phyloP scores from a whole-genome alignment of 1,140 invertebrate species.

The Drosophila kohkoa region DNA sequence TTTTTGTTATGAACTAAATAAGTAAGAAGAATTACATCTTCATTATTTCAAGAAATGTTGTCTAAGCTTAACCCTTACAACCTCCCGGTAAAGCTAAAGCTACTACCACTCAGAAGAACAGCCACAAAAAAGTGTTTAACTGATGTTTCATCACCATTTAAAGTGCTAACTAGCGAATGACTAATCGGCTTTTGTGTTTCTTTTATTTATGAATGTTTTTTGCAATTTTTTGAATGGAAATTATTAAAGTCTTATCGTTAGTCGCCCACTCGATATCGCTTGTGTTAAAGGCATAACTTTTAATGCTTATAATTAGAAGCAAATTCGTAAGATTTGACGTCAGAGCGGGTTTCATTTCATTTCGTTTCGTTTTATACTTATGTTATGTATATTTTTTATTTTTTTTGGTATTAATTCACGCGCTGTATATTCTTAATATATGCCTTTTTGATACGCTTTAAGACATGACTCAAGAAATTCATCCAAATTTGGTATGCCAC shows the following conservation, averaged over 20 bases:
- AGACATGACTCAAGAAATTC: slow-evolving; percentile 39
- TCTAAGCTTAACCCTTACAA: no score
- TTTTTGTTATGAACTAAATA: no score
- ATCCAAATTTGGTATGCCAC: slow-evolving; percentile 35
- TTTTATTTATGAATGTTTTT: neutral
- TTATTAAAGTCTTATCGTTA: neutral
- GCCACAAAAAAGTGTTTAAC: no score
- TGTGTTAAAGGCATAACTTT: neutral
- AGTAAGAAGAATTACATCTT: no score
- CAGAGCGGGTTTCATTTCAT: neutral
- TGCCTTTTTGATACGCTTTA: slow-evolving; percentile 9
- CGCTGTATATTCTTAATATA: slow-evolving; percentile 8
- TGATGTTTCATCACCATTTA: no score
- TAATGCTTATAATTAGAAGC: slow-evolving; percentile 9
- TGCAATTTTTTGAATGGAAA: neutral
- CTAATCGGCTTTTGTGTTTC: neutral
- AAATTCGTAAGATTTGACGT: slow-evolving; percentile 12
- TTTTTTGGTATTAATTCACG: neutral
- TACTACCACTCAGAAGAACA: no score
- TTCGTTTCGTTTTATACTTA: neutral
- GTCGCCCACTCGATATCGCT: neutral
- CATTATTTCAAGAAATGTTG: no score
- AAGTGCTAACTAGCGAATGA: neutral
- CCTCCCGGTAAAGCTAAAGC: no score
- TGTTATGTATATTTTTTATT: no score